These are phyloP conservation scores for Trichosurus vulpecula DNA, from an alignment of 2,797 vertebrate genomes.

Conservation along the genomic window DNA sequence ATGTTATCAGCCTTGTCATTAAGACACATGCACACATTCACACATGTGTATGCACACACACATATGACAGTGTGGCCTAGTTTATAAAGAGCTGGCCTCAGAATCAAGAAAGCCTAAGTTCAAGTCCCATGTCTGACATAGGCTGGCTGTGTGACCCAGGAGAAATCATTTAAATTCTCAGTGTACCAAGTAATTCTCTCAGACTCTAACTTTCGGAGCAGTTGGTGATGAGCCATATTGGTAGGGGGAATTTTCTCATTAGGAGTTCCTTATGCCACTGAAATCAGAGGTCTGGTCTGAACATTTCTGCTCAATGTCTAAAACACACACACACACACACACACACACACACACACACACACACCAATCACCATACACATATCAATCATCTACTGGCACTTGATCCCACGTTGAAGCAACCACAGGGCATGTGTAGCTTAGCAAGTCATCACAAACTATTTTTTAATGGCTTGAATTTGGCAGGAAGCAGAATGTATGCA, in stretches of 20 bases:
- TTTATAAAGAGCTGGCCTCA: background rate
- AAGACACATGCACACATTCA: background rate
- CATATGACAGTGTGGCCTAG: background rate
- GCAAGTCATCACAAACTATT: background rate
- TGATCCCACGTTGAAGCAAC: background rate
- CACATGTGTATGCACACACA: fast-evolving
- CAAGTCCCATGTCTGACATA: background rate
- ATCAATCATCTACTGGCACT: background rate
- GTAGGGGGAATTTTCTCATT: background rate
- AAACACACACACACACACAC: background rate
- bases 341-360: background rate
- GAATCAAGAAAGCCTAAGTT: background rate
- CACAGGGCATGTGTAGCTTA: background rate
- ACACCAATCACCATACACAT: background rate
- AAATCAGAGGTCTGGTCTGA: background rate
- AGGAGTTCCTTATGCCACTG: background rate
- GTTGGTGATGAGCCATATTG: background rate
- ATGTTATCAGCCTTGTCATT: background rate
- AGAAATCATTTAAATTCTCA: background rate
- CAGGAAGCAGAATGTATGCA: background rate
- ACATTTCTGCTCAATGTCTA: background rate
- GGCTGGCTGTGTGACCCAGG: background rate
- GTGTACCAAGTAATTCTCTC: background rate
- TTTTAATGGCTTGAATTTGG: background rate
- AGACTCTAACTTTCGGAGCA: background rate